Evolutionary conservation across 35 echinoderm and acorn worm genomes (phyloP).

Genomic region (Amphiura filiformis): DNA sequence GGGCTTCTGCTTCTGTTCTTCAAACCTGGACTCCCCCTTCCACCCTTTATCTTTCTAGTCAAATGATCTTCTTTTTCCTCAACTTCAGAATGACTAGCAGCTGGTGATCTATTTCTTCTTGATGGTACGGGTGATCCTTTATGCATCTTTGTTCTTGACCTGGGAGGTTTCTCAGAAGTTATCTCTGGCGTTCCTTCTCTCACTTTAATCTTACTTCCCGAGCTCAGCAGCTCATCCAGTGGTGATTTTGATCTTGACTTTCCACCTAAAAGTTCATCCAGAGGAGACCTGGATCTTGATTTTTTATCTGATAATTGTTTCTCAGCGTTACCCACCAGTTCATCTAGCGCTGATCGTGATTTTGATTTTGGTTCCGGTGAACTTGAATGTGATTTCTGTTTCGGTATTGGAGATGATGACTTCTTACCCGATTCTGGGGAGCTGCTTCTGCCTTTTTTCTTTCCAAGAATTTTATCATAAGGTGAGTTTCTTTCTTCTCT

Average conservation of each 20-base stretch:
- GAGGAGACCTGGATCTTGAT: not conserved
- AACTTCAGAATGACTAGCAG: not conserved
- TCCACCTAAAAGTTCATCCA: not conserved
- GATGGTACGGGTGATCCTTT: slow-evolving; percentile 5
- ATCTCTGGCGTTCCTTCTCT: not conserved
- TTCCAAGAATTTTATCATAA: slow-evolving; percentile 15
- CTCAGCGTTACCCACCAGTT: not conserved
- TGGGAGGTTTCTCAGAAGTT: not conserved
- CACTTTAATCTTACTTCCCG: not conserved
- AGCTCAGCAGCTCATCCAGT: slow-evolving; percentile 11
- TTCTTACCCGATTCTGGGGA: slow-evolving; percentile 23
- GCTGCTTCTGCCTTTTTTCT: not conserved
- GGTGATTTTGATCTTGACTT: slow-evolving; percentile 11
- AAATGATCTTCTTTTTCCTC: not conserved
- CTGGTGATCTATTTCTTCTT: slow-evolving; percentile 16
- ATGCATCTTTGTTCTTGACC: not conserved
- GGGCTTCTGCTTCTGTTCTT: not conserved
- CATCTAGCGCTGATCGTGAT: not conserved
- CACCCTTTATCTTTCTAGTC: not conserved
- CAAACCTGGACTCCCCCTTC: no score
- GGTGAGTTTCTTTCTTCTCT: not conserved
- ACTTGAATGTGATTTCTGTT: not conserved
- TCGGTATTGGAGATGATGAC: slow-evolving; percentile 27
- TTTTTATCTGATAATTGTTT: not conserved
- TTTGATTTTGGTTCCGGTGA: slow-evolving; percentile 8